phyloP scores from a whole-genome alignment of 2,888 invertebrate genomes.

The Ashinkailepas kermadecensis region DNA sequence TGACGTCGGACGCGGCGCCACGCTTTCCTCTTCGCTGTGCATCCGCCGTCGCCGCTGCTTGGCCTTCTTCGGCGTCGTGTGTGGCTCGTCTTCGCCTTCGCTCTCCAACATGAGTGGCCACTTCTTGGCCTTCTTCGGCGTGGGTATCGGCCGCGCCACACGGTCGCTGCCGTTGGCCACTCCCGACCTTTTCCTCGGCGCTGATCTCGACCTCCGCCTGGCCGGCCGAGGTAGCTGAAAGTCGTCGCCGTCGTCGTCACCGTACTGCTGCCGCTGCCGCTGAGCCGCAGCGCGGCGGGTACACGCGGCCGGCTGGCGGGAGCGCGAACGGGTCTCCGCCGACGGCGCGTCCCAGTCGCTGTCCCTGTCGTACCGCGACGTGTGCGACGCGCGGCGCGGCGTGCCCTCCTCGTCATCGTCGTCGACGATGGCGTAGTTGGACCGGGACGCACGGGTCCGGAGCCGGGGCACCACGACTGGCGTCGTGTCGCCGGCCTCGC shows the following conservation, averaged over 20 bases:
- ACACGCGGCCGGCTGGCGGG: too few relatives aligned
- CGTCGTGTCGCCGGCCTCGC: not conserved
- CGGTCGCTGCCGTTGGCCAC: not conserved
- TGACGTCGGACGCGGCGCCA: too few relatives aligned
- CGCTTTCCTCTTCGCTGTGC: not conserved
- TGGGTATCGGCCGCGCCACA: not conserved
- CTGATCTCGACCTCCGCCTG: too few relatives aligned
- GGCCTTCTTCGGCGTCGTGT: not conserved
- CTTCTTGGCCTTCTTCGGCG: not conserved
- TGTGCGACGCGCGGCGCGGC: not conserved
- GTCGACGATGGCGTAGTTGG: not conserved
- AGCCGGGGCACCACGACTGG: not conserved
- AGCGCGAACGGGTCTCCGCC: too few relatives aligned
- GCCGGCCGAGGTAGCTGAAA: not conserved
- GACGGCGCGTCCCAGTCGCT: slow-evolving; percentile 1
- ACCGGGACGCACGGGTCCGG: not conserved
- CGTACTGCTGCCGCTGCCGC: not conserved
- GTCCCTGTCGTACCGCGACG: not conserved
- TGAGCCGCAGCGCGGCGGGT: too few relatives aligned
- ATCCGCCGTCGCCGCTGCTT: not conserved
- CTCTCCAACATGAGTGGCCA: not conserved
- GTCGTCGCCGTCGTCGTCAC: not conserved
- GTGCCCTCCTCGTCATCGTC: not conserved
- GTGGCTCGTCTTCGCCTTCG: not conserved
- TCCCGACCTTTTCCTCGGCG: not conserved